A percentile compares a stretch with the other conserved stretches of the same genome.
These are phyloP conservation scores for Crossoptilon crossoptilon DNA, from an alignment of 2,797 vertebrate genomes.

Conservation along the genomic window DNA sequence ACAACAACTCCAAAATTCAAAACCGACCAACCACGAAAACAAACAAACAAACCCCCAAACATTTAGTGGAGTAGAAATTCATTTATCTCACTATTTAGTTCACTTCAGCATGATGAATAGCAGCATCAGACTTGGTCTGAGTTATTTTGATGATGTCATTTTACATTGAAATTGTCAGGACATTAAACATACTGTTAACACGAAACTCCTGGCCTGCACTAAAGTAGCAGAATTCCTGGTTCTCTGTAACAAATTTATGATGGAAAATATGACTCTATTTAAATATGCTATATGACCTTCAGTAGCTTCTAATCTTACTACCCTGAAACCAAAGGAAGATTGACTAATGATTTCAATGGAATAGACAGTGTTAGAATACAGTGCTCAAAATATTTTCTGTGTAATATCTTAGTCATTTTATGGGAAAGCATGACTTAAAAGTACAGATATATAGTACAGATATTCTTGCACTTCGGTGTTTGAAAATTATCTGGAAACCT, in stretches of 20 bases:
- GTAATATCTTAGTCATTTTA: neutral
- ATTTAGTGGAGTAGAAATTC: neutral
- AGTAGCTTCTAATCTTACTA: neutral
- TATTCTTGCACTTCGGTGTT: conserved; percentile 33
- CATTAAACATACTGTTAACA: neutral
- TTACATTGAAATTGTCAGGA: neutral
- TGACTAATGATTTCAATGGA: neutral
- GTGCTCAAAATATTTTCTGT: neutral
- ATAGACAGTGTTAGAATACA: neutral
- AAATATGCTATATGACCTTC: neutral
- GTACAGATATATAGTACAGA: neutral
- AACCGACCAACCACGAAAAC: no score
- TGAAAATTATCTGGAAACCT: conserved; percentile 41
- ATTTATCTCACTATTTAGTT: neutral
- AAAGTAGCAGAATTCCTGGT: neutral
- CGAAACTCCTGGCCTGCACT: neutral
- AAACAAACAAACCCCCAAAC: neutral
- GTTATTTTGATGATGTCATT: neutral
- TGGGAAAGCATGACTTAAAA: conserved; percentile 24
- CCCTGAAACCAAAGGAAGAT: neutral
- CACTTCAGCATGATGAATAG: neutral
- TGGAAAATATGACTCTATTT: neutral
- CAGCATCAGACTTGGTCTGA: neutral
- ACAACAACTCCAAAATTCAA: no score
- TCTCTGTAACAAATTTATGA: neutral